A percentile compares a stretch with the other conserved stretches of the same genome.
Conservation (phyloP, 92 coral and sea anemone species). For the Palythoa heliodiscus region DNA sequence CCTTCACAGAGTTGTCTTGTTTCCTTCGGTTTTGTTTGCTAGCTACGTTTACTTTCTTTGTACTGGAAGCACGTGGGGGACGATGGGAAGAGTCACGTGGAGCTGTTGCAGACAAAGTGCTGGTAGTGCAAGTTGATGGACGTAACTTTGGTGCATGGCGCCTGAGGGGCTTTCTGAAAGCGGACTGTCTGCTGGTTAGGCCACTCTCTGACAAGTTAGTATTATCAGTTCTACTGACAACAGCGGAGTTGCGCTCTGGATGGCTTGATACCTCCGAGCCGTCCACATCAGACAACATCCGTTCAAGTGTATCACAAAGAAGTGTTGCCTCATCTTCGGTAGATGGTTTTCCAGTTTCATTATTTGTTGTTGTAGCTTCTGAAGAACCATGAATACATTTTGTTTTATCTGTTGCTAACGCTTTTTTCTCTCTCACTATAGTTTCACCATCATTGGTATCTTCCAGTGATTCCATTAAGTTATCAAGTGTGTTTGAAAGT, state of each 20-base stretch:
- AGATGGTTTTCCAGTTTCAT: background rate
- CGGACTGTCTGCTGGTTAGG: slow-evolving; percentile 28
- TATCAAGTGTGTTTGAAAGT: slow-evolving; percentile 28
- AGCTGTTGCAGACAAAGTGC: background rate
- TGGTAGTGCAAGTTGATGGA: background rate
- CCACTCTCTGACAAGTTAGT: background rate
- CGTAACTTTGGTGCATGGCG: slow-evolving; percentile 25
- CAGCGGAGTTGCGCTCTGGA: background rate
- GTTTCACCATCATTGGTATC: background rate
- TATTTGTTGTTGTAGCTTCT: background rate
- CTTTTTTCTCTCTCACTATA: background rate
- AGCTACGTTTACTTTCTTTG: background rate
- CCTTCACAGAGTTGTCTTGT: background rate
- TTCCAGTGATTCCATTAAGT: slow-evolving; percentile 30
- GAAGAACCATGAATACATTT: no score
- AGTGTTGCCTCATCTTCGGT: slow-evolving; percentile 19
- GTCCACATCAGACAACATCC: slow-evolving; percentile 20
- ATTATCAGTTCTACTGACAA: background rate
- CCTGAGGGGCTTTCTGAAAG: slow-evolving; percentile 36
- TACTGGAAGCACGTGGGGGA: background rate
- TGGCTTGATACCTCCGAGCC: slow-evolving; percentile 23
- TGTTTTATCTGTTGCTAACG: background rate
- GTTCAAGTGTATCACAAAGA: slow-evolving; percentile 36
- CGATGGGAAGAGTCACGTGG: background rate
- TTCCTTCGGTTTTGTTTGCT: background rate